These are phyloP conservation scores for Synanthedon myopaeformis DNA, from an alignment of 2,888 invertebrate genomes.

Conservation along the genomic window DNA sequence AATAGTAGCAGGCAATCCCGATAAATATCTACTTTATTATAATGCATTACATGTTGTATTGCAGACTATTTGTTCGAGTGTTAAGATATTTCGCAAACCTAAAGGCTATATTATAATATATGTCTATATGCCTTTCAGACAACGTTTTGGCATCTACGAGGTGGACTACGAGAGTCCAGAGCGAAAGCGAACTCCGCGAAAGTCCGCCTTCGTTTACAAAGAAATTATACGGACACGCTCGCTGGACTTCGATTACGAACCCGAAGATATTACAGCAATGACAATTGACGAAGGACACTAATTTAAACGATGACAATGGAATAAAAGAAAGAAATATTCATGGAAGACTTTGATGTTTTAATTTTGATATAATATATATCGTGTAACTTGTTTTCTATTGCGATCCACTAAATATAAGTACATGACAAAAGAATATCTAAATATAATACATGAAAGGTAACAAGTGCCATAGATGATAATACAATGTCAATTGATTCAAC, in stretches of 20 bases:
- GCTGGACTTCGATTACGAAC: constrained; percentile 12
- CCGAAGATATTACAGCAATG: constrained; percentile 3
- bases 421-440: too few species aligned
- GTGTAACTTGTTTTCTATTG: too few species aligned
- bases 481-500: too few species aligned
- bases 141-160: constrained; percentile 30
- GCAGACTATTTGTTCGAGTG: not conserved
- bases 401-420: too few species aligned
- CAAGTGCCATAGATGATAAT: too few species aligned
- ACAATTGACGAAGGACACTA: constrained; percentile 6
- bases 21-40: too few species aligned
- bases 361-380: too few species aligned
- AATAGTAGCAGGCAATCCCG: too few species aligned
- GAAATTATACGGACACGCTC: constrained; percentile 20
- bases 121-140: constrained; percentile 1
- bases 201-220: constrained; percentile 31
- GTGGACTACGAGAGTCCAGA: constrained; percentile 22
- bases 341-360: too few species aligned
- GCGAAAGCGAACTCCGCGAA: constrained; percentile 29
- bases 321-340: too few species aligned
- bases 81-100: not conserved
- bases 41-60: not conserved
- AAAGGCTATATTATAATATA: too few species aligned
- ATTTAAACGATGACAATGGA: not conserved
- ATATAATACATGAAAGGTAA: too few species aligned